Evolutionary conservation across 2,888 invertebrate species (phyloP).

Genomic region (Lydus trimaculatus): DNA sequence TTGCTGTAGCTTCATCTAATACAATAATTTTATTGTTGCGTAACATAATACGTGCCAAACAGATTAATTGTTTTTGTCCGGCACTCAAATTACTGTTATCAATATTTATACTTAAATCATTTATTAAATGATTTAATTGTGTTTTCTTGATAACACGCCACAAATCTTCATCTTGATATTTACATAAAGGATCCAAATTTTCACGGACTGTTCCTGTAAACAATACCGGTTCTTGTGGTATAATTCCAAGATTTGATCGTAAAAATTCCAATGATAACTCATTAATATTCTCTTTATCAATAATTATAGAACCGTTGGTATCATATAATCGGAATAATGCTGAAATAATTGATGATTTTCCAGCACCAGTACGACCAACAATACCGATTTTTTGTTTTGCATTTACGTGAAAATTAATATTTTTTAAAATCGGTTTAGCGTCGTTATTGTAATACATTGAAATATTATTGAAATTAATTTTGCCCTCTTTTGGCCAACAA

Average conservation of each 20-base stretch:
- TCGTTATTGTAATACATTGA: slow-evolving; percentile 45
- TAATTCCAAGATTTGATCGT: slow-evolving; percentile 62
- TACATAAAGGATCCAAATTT: slow-evolving; percentile 47
- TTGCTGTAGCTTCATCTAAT: slow-evolving; percentile 80
- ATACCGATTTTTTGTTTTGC: slow-evolving; percentile 80
- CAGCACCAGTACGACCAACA: slow-evolving; percentile 85
- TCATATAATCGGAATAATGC: slow-evolving; percentile 81
- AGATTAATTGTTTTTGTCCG: slow-evolving; percentile 72
- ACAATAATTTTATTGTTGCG: slow-evolving; percentile 58
- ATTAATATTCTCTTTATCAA: slow-evolving; percentile 47
- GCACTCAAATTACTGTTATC: slow-evolving; percentile 51
- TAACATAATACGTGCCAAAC: slow-evolving; percentile 70
- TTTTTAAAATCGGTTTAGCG: slow-evolving; percentile 70
- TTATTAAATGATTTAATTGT: slow-evolving; percentile 52
- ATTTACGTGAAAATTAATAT: slow-evolving; percentile 71
- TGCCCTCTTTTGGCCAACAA: slow-evolving; percentile 69
- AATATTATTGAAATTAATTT: slow-evolving; percentile 66
- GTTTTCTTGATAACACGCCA: slow-evolving; percentile 55
- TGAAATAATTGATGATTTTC: slow-evolving; percentile 78
- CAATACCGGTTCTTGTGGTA: slow-evolving; percentile 64
- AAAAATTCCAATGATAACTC: slow-evolving; percentile 61
- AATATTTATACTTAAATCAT: slow-evolving; percentile 44
- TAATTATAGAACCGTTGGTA: slow-evolving; percentile 75
- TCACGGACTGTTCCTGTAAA: slow-evolving; percentile 66
- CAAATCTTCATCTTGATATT: slow-evolving; percentile 47